Evolutionary conservation across 1,140 invertebrate species (phyloP), one percentile per base, ranked within the genome.

Genomic region (Pseudachorutes palmiensis): DNA sequence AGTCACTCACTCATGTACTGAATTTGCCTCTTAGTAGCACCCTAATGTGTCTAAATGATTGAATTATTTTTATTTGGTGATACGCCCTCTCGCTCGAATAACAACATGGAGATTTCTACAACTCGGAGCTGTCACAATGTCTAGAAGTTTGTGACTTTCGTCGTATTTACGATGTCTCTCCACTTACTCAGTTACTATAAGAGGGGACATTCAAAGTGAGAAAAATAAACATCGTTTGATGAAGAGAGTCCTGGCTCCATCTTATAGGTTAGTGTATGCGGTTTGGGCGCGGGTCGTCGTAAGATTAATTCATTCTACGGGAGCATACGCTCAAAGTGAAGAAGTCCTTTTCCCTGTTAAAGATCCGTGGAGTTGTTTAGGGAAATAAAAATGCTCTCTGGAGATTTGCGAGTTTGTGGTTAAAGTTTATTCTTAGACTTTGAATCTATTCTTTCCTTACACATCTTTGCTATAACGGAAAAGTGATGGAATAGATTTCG

Each of bases 371-470:
- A 5, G 36, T 41, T 41, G 36, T 41, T 41, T 41, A 41, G 36
- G 36, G 36, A 41, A 41, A 41, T 41, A 41, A 41, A 69, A 69
- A 69, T 64, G 61, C 67, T 72, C 67, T 63, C 57, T 64, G 66
- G 67, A 72, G 64, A 66, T 66, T 64, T 64, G 61, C 61, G 41
- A 64, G 33, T 19, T 41, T 41, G 5, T 41, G n/a, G 5, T 41
- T 63, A 30, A 32, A 51, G 67, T 68, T 69, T 71, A 71, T 71
- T 71, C 70, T 71, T 68, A 68, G 70, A 69, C 64, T 66, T 69
- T 69, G 5, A 19, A 41, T 41, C 5, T 41, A 41, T 41, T 41
- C 36, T 41, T 41, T 41, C 19, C 19, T 9, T 41, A 41, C 36
- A 19, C 5, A 41, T 9, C n/a, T n/a, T n/a, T n/a, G n/a, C 5